Conservation (phyloP, 2,888 invertebrate genomes). For the Zonitis immaculata region DNA sequence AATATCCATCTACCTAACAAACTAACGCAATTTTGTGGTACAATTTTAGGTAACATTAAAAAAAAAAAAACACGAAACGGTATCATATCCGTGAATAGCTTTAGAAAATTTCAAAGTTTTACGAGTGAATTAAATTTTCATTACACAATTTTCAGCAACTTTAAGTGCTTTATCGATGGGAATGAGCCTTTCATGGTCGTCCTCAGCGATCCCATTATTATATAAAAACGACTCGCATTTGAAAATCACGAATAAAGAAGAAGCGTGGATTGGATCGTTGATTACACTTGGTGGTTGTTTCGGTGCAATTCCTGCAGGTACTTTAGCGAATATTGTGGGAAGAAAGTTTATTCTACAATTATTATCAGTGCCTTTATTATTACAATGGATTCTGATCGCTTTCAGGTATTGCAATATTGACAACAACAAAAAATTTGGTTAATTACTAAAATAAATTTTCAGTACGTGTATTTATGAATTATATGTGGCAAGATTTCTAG, state of each 20-base stretch:
- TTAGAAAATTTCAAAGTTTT: too few species aligned
- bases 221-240: constrained; percentile 27
- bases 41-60: constrained; percentile 31
- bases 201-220: constrained; percentile 52
- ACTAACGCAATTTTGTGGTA: constrained; percentile 36
- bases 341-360: constrained; percentile 54
- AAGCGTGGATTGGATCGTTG: constrained; percentile 55
- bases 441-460: too few species aligned
- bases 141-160: constrained; percentile 50
- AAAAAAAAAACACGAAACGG: background rate
- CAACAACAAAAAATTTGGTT: too few species aligned
- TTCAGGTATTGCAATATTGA: constrained; percentile 53
- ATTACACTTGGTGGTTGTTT: constrained; percentile 54
- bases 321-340: constrained; percentile 54
- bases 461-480: constrained; percentile 42
- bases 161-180: constrained; percentile 56
- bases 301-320: constrained; percentile 56
- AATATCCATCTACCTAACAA: constrained; percentile 23
- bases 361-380: constrained; percentile 52
- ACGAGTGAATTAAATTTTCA: too few species aligned
- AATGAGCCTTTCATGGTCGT: constrained; percentile 57
- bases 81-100: background rate
- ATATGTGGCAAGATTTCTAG: constrained; percentile 56
- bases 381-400: constrained; percentile 56
- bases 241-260: constrained; percentile 40